Evolutionary conservation across 2,113 vertebrate genomes (phyloP).

Genomic region (Sander lucioperca): DNA sequence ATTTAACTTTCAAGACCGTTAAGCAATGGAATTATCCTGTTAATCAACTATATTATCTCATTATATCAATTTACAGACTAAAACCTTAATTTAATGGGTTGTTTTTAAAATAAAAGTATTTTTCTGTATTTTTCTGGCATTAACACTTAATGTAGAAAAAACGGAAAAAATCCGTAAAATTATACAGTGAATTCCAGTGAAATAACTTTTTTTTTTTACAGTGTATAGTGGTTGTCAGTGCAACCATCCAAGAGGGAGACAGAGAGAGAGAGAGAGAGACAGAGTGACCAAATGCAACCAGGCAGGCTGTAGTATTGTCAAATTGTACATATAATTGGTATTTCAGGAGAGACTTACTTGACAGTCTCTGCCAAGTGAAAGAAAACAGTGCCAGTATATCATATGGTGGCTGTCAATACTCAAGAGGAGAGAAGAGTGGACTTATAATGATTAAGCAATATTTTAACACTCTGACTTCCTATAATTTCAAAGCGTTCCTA

Average conservation of each 20-base stretch:
- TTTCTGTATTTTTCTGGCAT: no score
- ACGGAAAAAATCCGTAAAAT: no score
- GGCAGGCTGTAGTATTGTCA: conserved; percentile 51
- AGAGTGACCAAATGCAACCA: conserved; percentile 38
- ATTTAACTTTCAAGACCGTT: no score
- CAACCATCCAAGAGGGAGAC: conserved; percentile 12
- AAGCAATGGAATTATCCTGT: no score
- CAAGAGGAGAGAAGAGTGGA: not conserved
- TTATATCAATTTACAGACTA: no score
- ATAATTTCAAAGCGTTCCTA: not conserved
- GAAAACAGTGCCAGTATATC: conserved; percentile 33
- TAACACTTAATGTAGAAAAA: no score
- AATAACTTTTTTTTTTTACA: no score
- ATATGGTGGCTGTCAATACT: conserved; percentile 23
- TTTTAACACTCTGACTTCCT: not conserved
- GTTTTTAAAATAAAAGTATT: no score
- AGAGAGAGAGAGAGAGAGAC: not conserved
- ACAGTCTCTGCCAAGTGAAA: conserved; percentile 38
- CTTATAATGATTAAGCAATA: not conserved
- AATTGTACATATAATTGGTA: conserved; percentile 52
- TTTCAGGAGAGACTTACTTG: conserved; percentile 53
- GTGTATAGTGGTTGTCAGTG: conserved; percentile 42
- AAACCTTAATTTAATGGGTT: no score
- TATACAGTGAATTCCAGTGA: no score
- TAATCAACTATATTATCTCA: no score